phyloP scores from a whole-genome alignment of 2,797 vertebrate species.

The Dermochelys coriacea region DNA sequence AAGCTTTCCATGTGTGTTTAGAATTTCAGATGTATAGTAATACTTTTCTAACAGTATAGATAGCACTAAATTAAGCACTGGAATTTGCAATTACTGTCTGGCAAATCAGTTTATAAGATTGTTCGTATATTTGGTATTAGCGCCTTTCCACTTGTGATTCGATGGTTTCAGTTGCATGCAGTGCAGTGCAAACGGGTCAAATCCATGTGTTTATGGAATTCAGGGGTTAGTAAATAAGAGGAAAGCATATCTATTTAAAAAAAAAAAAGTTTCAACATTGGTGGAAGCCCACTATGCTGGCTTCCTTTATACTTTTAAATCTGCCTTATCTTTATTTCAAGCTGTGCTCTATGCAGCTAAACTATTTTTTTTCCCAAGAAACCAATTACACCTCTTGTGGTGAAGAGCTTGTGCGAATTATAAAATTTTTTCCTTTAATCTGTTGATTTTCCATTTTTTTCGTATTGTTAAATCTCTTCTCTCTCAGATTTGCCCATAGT shows the following conservation, averaged over 20 bases:
- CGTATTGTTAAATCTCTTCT: background rate
- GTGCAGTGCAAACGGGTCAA: background rate
- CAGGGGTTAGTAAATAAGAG: background rate
- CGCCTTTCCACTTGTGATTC: background rate
- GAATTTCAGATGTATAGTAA: background rate
- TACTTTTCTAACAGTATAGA: background rate
- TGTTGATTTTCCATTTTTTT: background rate
- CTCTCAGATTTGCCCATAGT: too few relatives aligned
- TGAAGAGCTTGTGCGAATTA: background rate
- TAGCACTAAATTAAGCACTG: background rate
- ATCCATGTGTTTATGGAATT: background rate
- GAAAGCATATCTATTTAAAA: background rate
- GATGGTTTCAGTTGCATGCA: background rate
- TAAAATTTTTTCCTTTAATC: background rate
- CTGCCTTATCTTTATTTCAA: too few relatives aligned
- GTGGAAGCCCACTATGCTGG: too few relatives aligned
- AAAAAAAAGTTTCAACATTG: too few relatives aligned
- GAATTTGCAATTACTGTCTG: background rate
- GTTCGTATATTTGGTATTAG: background rate
- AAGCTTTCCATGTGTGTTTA: slow-evolving; percentile 6
- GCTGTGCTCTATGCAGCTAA: too few relatives aligned
- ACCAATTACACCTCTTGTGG: background rate
- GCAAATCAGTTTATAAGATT: background rate
- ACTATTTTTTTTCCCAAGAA: background rate
- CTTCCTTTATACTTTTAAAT: too few relatives aligned